Conservation (phyloP, 2,797 vertebrate genomes). For the Tamandua tetradactyla region DNA sequence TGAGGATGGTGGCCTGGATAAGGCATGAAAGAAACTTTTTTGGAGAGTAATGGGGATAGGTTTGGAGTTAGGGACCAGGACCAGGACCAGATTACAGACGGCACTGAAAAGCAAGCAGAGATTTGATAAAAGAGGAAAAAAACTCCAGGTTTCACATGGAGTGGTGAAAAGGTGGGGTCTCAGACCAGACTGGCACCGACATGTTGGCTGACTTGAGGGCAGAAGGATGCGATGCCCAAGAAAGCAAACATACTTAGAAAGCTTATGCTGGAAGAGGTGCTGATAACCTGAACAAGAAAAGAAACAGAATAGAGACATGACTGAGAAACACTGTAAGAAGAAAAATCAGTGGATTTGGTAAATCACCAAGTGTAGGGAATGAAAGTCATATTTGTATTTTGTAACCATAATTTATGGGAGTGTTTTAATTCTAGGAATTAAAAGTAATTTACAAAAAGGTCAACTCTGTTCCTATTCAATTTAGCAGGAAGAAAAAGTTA, state of each 20-base stretch:
- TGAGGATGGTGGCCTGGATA: background rate
- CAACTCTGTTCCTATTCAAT: conserved; percentile 4
- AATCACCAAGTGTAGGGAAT: background rate
- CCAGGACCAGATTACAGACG: too few relatives aligned
- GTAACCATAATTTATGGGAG: background rate
- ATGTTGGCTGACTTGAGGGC: background rate
- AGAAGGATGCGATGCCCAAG: background rate
- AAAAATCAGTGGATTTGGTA: fast-evolving
- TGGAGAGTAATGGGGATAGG: background rate
- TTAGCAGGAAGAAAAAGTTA: background rate
- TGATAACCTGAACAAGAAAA: fast-evolving
- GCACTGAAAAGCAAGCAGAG: background rate
- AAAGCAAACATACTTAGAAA: background rate
- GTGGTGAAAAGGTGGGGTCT: background rate
- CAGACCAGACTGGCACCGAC: fast-evolving
- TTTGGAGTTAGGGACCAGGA: background rate
- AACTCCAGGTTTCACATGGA: fast-evolving
- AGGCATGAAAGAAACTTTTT: background rate
- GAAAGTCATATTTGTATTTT: background rate
- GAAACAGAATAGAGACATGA: background rate
- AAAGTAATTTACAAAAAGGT: background rate
- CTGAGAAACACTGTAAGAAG: too few relatives aligned
- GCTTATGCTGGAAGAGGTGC: background rate
- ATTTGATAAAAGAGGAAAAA: background rate
- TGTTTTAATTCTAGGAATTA: conserved; percentile 13